Base-by-base conservation (phyloP, 2,888 invertebrate genomes). In the Morinoia aosen region DNA sequence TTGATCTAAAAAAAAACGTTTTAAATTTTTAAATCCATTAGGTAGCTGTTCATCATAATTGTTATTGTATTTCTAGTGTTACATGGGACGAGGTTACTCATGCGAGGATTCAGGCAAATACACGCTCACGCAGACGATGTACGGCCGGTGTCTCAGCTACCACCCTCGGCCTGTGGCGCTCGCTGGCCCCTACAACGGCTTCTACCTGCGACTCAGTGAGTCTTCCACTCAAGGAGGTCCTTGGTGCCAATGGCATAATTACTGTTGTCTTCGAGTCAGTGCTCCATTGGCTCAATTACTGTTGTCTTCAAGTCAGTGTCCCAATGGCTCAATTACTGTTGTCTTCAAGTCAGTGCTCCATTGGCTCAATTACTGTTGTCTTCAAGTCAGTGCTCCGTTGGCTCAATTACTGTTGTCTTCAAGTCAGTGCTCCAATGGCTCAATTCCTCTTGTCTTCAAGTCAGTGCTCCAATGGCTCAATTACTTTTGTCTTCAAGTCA, bases 201-300 rank as follows among this genome's bases (percentile, higher is more conserved):
- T 96, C 95, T 96, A 96, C 96, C 88, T 96, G 25, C 76, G 93
- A 2, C 95, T 96, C 64, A 76, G 96, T 96, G 58, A 95, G 95
- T 88, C 16, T 10, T 56, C 19, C 0, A 39, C 90, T 90, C 90
- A 90, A 39, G 16, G 90, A 90, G 90, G 10, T n/a, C n/a, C n/a
- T n/a, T n/a, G n/a, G 39, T 11, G n/a, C 25, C 0, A 76, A n/a
- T 90, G 14, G 11, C 10, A 40, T 40, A 40, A 39, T 14, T 7
- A 11, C 48, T 90, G 1, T 40, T 48, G 14, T 14, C 90, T 90
- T 5, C 39, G 40, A 0, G 16, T 90, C 90, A 90, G 90, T 90
- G 90, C 4, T 39, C 40, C 12, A 10, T 64, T 5, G 58, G 16
- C 12, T 64, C n/a, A n/a, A n/a, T n/a, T n/a, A n/a, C n/a, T n/a